These are phyloP conservation scores for Cepphus grylle DNA, from an alignment of 2,113 vertebrate genomes.

Conservation along the genomic window DNA sequence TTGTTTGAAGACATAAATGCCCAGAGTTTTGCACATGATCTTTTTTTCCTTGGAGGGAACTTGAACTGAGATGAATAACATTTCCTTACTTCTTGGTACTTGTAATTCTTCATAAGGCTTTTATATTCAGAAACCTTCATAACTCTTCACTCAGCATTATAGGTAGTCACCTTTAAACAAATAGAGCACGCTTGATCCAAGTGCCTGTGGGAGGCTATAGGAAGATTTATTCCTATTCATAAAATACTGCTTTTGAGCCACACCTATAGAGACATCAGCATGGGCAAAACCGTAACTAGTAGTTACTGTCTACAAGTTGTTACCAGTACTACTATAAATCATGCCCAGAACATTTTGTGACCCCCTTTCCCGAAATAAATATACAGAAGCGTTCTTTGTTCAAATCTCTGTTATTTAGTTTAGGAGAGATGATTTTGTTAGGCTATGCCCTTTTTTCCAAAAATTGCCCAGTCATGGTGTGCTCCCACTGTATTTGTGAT, in stretches of 20 bases:
- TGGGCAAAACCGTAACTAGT: not conserved
- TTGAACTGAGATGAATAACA: not conserved
- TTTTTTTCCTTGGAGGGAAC: not conserved
- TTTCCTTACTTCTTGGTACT: not conserved
- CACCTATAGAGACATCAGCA: not conserved
- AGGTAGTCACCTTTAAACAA: not conserved
- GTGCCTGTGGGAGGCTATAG: fast-evolving
- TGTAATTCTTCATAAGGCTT: not conserved
- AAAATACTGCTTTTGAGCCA: not conserved
- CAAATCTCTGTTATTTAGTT: not conserved
- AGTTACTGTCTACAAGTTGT: not conserved
- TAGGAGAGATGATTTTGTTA: not conserved
- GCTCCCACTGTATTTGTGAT: not conserved
- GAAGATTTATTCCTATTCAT: not conserved
- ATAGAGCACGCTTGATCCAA: not conserved
- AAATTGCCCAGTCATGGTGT: not conserved
- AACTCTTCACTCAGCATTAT: not conserved
- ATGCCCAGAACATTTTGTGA: not conserved
- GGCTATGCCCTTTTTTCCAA: not conserved
- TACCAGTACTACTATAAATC: not conserved
- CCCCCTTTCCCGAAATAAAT: not conserved
- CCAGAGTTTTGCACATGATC: not conserved
- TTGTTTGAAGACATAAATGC: not conserved
- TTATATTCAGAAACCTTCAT: not conserved
- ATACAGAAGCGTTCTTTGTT: not conserved